Base-by-base conservation (phyloP, 2,888 invertebrate genomes). In the Agrotis puta region DNA sequence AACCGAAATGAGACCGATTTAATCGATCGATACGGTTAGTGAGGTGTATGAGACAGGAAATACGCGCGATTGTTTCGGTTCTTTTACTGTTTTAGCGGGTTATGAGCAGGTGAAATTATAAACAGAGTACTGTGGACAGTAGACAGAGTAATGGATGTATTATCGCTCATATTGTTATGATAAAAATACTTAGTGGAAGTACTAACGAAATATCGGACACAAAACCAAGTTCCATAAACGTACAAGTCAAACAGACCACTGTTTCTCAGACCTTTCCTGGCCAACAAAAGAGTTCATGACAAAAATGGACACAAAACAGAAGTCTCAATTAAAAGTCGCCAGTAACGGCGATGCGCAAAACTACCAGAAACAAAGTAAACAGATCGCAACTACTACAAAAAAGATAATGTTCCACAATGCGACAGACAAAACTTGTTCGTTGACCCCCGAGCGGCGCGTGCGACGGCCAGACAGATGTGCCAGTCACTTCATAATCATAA, bases 401-500 rank as follows among this genome's bases (percentile, higher is more conserved):
- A 89, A 87, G 85, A 86, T 90, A 88, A 79, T 88, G 87, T 79
- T 69, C 74, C 18, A 72, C 63, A 82, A 64, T 75, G 86, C 82
- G 85, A 85, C 91, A 85, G 87, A 90, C 89, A 87, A 90, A 93
- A 91, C 82, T 81, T 85, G 94, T 90, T 88, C 94, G 85, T 88
- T 89, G 94, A 93, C 92, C 94, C 81, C 80, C 64, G 84, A 89
- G 90, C 91, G 90, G 94, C 94, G 94, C 94, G 94, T 92, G 94
- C 94, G 90, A 88, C 87, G 85, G 66, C 79, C 87, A 82, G 91
- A 90, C 93, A 92, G 91, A 92, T 93, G 91, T 94, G 94, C 94
- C 88, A 92, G 94, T 94, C 94, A 94, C 89, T 91, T 94, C 93
- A 93, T 88, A 92, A 91, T 90, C 92, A 93, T 90, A 92, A 93